A percentile compares a stretch with the other conserved stretches of the same genome.
These are phyloP conservation scores for Coregonus ussuriensis DNA, from an alignment of 2,797 vertebrate species.

Conservation along the genomic window DNA sequence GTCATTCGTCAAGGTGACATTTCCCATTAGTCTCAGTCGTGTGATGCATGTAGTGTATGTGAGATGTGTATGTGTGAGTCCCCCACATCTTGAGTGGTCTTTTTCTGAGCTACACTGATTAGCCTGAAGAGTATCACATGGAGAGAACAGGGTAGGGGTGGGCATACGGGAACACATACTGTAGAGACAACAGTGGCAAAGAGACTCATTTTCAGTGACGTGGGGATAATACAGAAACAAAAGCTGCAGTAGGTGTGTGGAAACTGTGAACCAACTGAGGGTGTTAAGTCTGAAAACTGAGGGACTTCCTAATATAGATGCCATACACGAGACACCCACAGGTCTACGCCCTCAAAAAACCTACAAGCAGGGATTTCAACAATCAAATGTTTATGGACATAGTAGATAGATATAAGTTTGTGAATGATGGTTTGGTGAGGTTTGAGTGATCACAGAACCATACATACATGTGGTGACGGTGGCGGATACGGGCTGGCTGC, in stretches of 20 bases:
- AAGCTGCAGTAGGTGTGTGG: not conserved
- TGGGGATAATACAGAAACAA: not conserved
- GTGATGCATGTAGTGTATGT: conserved; percentile 1
- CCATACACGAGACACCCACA: not conserved
- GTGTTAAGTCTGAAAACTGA: not conserved
- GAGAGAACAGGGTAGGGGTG: not conserved
- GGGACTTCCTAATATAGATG: no score
- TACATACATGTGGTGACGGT: conserved; percentile 68
- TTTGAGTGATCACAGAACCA: not conserved
- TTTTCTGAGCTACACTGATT: not conserved
- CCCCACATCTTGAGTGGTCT: not conserved
- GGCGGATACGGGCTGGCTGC: conserved; percentile 87
- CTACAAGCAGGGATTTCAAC: not conserved
- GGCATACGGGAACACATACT: not conserved
- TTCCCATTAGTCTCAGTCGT: conserved; percentile 41
- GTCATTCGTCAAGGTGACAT: conserved; percentile 64
- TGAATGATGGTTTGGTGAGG: not conserved
- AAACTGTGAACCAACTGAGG: not conserved
- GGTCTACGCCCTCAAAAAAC: not conserved
- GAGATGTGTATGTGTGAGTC: not conserved
- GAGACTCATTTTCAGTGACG: not conserved
- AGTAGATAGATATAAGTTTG: not conserved
- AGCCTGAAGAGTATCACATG: not conserved
- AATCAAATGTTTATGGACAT: not conserved
- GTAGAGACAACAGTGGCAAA: not conserved